phyloP scores from a whole-genome alignment of 2,797 vertebrate species.

The Geotrypetes seraphini region DNA sequence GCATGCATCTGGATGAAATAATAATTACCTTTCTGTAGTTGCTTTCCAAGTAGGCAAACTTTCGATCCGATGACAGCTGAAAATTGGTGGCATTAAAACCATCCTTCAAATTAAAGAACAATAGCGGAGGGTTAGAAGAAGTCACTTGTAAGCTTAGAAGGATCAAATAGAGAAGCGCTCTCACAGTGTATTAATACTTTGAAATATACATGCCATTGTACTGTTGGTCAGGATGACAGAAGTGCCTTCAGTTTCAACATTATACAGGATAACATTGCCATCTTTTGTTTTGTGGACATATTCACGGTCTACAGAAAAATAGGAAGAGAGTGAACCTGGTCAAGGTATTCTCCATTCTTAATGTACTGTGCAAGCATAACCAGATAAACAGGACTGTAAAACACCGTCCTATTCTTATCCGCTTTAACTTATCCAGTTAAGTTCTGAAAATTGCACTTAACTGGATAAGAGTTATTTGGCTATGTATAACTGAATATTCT shows the following conservation, averaged over 20 bases:
- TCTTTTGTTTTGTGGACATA: slow-evolving; percentile 76
- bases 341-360: too few species aligned
- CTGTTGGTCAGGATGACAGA: slow-evolving; percentile 72
- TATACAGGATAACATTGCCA: slow-evolving; percentile 67
- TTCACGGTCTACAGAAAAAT: slow-evolving; percentile 69
- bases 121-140: too few species aligned
- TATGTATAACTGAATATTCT: too few species aligned
- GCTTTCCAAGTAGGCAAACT: slow-evolving; percentile 80
- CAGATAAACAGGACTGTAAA: too few species aligned
- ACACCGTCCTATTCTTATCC: too few species aligned
- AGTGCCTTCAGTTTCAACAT: slow-evolving; percentile 61
- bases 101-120: slow-evolving; percentile 45
- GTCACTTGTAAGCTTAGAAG: not conserved
- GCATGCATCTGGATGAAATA: slow-evolving; percentile 7
- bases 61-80: slow-evolving; percentile 68
- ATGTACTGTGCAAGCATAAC: too few species aligned
- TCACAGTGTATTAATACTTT: too few species aligned
- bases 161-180: too few species aligned
- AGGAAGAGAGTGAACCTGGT: slow-evolving; percentile 18
- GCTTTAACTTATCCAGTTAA: too few species aligned
- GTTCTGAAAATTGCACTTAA: too few species aligned
- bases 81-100: slow-evolving; percentile 78
- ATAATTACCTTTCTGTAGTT: slow-evolving; percentile 82
- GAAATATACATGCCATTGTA: slow-evolving; percentile 71
- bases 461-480: too few species aligned